These are phyloP conservation scores for Clanis bilineata DNA, from an alignment of 2,888 invertebrate genomes.

Conservation along the genomic window DNA sequence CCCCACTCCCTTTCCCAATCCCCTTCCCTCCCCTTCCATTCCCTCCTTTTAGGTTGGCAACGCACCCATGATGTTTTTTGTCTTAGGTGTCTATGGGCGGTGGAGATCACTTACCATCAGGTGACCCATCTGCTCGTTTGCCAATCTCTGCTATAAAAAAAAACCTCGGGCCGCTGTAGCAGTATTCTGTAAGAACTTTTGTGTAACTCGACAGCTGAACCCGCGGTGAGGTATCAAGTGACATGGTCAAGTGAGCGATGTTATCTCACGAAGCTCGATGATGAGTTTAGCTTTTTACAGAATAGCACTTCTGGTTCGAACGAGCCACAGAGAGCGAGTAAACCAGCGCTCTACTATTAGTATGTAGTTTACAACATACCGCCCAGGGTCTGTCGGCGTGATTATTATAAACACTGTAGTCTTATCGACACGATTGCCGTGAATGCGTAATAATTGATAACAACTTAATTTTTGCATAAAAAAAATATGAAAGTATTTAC, in stretches of 20 bases:
- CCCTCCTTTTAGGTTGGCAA: too few relatives aligned
- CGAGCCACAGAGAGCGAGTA: not conserved
- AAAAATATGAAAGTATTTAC: not conserved
- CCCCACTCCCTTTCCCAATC: too few relatives aligned
- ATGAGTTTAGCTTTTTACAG: too few relatives aligned
- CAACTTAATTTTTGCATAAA: not conserved
- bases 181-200: too few relatives aligned
- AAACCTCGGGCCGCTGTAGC: too few relatives aligned
- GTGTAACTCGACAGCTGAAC: too few relatives aligned
- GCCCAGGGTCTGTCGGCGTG: not conserved
- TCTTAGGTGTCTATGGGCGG: not conserved
- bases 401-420: not conserved
- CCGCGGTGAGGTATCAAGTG: too few relatives aligned
- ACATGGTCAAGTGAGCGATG: too few relatives aligned
- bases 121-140: not conserved
- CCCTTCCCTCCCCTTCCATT: too few relatives aligned
- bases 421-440: constrained; percentile 7
- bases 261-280: too few relatives aligned
- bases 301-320: not conserved
- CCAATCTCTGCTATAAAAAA: not conserved
- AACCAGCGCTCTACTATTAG: not conserved
- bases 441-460: not conserved
- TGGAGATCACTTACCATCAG: not conserved
- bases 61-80: too few relatives aligned
- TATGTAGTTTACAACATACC: not conserved